Evolutionary conservation across 2,888 invertebrate genomes (phyloP).

Genomic region (Torymus aiolomorphi): DNA sequence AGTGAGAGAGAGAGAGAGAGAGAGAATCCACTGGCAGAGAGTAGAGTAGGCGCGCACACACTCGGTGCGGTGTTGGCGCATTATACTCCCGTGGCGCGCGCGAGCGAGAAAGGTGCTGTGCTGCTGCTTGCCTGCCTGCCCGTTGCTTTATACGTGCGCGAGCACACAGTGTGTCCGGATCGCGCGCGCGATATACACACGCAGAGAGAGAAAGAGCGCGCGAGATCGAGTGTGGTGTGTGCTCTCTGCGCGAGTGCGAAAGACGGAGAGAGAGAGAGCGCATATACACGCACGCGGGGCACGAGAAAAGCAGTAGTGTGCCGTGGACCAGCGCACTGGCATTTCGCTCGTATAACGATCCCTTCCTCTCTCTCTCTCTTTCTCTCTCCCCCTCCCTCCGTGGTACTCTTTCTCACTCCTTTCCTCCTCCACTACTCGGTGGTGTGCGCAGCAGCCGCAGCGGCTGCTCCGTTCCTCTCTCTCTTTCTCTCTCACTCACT

Average conservation of each 20-base stretch:
- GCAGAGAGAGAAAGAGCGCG: conserved; percentile 3
- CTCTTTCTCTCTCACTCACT: neutral
- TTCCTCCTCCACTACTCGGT: neutral
- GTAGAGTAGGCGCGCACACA: conserved; percentile 54
- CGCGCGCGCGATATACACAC: conserved; percentile 36
- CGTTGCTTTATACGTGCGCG: no score
- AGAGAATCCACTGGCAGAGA: conserved; percentile 52
- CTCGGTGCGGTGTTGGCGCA: conserved; percentile 44
- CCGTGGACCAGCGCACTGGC: conserved; percentile 80
- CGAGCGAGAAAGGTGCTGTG: conserved; percentile 59
- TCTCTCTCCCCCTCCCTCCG: neutral
- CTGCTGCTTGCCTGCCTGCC: no score
- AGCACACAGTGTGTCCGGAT: no score
- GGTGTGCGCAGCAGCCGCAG: conserved; percentile 24
- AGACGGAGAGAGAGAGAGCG: conserved; percentile 71
- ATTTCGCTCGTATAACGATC: conserved; percentile 70
- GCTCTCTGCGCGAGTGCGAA: no score
- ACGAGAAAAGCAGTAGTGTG: conserved; percentile 82
- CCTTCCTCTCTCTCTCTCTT: conserved; percentile 62
- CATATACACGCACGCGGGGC: conserved; percentile 75
- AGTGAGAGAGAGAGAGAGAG: conserved; percentile 47
- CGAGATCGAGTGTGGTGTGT: conserved; percentile 66
- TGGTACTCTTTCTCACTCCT: neutral
- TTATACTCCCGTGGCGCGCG: conserved; percentile 51
- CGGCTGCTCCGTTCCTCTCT: neutral